Base-by-base conservation (phyloP, 2,888 invertebrate species). In the Dryococelus australis region DNA sequence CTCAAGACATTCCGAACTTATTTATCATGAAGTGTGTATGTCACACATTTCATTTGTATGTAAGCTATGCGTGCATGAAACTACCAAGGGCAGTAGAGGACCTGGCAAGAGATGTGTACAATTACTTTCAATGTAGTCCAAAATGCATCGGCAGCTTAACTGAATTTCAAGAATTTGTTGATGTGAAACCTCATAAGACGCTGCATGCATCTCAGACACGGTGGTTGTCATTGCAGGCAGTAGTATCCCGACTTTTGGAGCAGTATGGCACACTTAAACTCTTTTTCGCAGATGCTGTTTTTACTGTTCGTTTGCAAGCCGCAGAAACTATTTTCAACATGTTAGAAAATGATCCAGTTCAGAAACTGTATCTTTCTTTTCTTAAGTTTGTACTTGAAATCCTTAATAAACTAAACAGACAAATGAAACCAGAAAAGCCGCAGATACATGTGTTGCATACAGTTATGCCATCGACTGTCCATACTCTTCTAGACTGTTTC, bases 21-120 rank as follows among this genome's bases (percentile, higher is more conserved):
- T 91, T 91, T 89, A 87, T 90, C 26, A 65, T 65, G 65, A 89
- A 91, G 89, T 92, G 91, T 87, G 90, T 90, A n/a, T 92, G 91
- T 88, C 91, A 83, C 28, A 26, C 83, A 83, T 83, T 83, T 43
- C 28, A 83, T 43, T 24, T 83, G 83, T 83, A 27, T 92, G 90
- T 27, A 13, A 35, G 89, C 43, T 90, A 91, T 88, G 92, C 91
- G 26, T 91, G 91, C 86, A 85, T 89, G 85, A 89, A 90, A 86
- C 88, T 92, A 10, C 91, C 92, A 27, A 84, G 89, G 47, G 90
- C 87, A 89, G 89, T 91, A 79, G 91, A 92, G 89, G 90, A 90
- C 51, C 88, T 90, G 81, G 88, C 89, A 10, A 87, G 91, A 28
- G 90, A 91, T 87, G 88, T 91, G 12, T 91, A 90, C 87, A 90